phyloP scores from a whole-genome alignment of 2,113 vertebrate genomes.

The Etheostoma spectabile region DNA sequence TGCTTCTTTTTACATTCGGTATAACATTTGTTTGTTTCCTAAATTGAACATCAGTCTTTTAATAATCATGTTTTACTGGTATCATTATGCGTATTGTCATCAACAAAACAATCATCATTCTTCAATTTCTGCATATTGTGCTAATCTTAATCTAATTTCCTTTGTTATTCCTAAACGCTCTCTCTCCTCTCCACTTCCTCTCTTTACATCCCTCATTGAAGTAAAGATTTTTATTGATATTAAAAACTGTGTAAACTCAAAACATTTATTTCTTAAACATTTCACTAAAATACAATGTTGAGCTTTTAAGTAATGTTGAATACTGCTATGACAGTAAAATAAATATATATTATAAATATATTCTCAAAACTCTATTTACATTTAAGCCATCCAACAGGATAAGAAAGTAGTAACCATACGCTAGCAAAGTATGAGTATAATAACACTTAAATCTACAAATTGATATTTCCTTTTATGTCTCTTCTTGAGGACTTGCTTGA shows the following conservation, averaged over 20 bases:
- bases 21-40: not conserved
- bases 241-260: not conserved
- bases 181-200: not conserved
- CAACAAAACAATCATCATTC: conserved; percentile 1
- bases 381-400: conserved; percentile 22
- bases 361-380: too few species aligned
- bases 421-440: conserved; percentile 13
- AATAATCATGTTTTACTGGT: not conserved
- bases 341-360: too few species aligned
- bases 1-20: not conserved
- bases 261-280: conserved; percentile 27
- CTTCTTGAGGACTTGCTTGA: conserved; percentile 80
- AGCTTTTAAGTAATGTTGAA: conserved; percentile 16
- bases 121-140: conserved; percentile 3
- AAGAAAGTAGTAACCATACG: conserved; percentile 23
- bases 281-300: conserved; percentile 47
- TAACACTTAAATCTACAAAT: conserved; percentile 33
- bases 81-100: not conserved
- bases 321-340: conserved; percentile 61
- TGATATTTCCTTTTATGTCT: conserved; percentile 47
- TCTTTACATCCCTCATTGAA: not conserved
- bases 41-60: not conserved
- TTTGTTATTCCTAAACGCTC: not conserved
- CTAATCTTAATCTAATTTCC: not conserved
- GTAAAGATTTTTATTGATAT: conserved; percentile 3